phyloP scores from a whole-genome alignment of 2,797 vertebrate species.

The Etheostoma nigrum region DNA sequence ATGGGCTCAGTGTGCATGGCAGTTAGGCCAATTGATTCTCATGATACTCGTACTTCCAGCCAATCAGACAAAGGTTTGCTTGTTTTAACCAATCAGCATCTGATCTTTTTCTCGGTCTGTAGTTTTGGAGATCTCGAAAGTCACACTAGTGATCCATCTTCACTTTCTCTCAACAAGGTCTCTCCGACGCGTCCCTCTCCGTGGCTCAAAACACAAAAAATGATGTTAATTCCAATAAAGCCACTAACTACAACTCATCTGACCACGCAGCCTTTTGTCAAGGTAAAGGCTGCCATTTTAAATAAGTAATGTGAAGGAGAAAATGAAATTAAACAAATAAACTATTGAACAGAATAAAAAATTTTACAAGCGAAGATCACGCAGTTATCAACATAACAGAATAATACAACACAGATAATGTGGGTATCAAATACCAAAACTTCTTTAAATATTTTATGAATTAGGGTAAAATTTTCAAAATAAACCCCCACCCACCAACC shows the following conservation, averaged over 20 bases:
- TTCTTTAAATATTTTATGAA: no score
- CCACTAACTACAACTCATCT: no score
- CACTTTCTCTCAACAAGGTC: constrained; percentile 29
- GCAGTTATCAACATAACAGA: neutral
- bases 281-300: neutral
- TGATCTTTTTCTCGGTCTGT: rapidly evolving
- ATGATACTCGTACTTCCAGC: neutral
- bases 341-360: neutral
- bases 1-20: neutral
- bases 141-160: constrained; percentile 31
- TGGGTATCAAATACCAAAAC: neutral
- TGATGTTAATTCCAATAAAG: neutral
- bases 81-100: constrained; percentile 54
- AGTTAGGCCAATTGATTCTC: constrained; percentile 35
- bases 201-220: constrained; percentile 31
- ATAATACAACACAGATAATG: neutral
- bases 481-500: rapidly evolving
- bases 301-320: neutral
- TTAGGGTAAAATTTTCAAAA: no score
- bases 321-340: neutral
- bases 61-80: constrained; percentile 42
- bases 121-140: constrained; percentile 30
- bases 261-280: no score
- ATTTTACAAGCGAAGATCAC: neutral
- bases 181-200: constrained; percentile 32